A percentile compares a stretch with the other conserved stretches of the same genome.
phyloP scores from a whole-genome alignment of 2,888 invertebrate genomes.

The Synanthedon andrenaeformis region DNA sequence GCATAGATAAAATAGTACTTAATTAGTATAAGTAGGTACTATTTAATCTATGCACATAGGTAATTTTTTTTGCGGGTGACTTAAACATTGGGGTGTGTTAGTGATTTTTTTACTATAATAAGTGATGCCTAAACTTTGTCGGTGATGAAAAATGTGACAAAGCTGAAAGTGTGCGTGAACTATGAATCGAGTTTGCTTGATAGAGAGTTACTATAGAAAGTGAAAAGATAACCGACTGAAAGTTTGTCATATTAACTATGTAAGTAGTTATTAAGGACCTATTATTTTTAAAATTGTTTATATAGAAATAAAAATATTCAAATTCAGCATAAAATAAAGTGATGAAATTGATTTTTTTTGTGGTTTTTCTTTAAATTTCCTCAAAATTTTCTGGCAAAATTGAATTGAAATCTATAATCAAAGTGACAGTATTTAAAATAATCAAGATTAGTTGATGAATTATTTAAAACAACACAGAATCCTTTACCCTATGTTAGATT shows the following conservation, averaged over 20 bases:
- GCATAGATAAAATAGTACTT: no score
- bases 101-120: not conserved
- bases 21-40: no score
- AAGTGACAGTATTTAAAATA: no score
- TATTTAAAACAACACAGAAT: no score
- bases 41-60: not conserved
- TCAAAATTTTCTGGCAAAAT: not conserved
- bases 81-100: not conserved
- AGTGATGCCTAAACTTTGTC: not conserved
- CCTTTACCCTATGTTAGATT: no score
- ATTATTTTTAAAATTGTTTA: conserved; percentile 60
- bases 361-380: conserved; percentile 15
- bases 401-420: no score
- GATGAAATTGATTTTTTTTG: conserved; percentile 39
- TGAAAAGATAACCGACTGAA: conserved; percentile 25
- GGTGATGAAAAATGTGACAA: not conserved
- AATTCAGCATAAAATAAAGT: conserved; percentile 60
- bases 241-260: conserved; percentile 29
- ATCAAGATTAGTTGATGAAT: no score
- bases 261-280: conserved; percentile 26
- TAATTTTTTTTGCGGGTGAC: not conserved
- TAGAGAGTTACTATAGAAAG: not conserved
- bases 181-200: not conserved
- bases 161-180: no score
- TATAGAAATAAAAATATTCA: conserved; percentile 65